Percentiles rank a stretch among this genome's conserved stretches.
Conservation (phyloP, 1,140 invertebrate species). For the Ips nitidus region DNA sequence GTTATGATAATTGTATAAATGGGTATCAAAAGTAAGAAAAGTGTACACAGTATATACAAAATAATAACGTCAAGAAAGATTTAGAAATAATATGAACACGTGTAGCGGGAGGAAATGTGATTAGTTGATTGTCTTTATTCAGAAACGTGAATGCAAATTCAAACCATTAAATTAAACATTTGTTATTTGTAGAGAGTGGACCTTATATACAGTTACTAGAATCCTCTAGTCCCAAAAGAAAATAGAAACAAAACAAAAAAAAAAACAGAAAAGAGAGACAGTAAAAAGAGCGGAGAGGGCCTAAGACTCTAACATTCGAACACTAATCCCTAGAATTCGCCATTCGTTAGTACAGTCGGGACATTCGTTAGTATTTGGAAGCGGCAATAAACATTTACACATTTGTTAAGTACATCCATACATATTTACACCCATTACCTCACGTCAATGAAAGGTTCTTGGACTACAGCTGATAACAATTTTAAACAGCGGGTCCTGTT, state of each 20-base stretch:
- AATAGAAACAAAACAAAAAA: conserved; percentile 26
- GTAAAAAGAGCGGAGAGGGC: conserved; percentile 26
- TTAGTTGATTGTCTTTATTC: conserved; percentile 2
- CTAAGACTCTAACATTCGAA: conserved; percentile 29
- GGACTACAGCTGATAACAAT: conserved; percentile 2
- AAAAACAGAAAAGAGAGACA: conserved; percentile 30
- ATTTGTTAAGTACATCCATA: conserved; percentile 10
- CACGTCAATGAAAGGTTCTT: conserved; percentile 19
- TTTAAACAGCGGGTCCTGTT: too few species aligned
- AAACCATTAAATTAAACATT: conserved; percentile 8
- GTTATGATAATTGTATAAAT: too few species aligned
- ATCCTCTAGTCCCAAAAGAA: conserved; percentile 32
- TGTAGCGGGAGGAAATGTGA: conserved; percentile 14
- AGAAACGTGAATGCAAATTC: conserved; percentile 17
- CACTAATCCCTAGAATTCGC: conserved; percentile 8
- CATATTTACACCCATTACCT: conserved; percentile 9
- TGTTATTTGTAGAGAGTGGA: conserved; percentile 20
- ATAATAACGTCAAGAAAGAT: conserved; percentile 6
- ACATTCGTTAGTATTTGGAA: conserved; percentile 23
- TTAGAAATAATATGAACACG: conserved; percentile 10
- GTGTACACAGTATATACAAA: conserved; percentile 31
- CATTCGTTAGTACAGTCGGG: conserved; percentile 16
- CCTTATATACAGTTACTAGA: conserved; percentile 23
- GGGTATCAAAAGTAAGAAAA: not conserved
- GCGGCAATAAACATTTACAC: conserved; percentile 22